Base-by-base conservation (phyloP, 2,113 vertebrate genomes). In the Colistium nudipinnis region DNA sequence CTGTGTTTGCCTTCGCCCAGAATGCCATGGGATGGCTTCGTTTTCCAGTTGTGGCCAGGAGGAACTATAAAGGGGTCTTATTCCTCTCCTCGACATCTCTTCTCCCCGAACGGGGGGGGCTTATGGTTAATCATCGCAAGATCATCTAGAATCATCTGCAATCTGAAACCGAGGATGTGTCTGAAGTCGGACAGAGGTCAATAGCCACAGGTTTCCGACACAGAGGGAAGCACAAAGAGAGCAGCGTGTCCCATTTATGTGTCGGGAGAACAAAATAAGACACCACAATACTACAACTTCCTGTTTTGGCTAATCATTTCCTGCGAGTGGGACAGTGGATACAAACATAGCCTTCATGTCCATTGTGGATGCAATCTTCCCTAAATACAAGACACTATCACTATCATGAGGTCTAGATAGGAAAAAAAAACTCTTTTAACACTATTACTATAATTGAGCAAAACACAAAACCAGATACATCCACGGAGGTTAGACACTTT, bases 271-370 rank as follows among this genome's bases (percentile, higher is more conserved):
- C 17, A 19, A 47, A 77, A 68, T 20, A 70, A 65, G 33, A 49
- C 35, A 36, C 17, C 38, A 76, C 74, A 83, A 87, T 87, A 86
- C 88, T 89, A 89, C 81, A 72, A 82, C 87, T 87, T 89, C 84
- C 87, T 76, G 69, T 79, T 78, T 61, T 20, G 70, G 62, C 57
- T 79, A 76, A 84, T 82, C 4, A 65, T 62, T 87, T 88, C 84
- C 86, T 85, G 78, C 73, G 70, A 74, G 69, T 12, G 2, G 16
- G 56, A 38, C 38, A 65, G 48, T 71, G 47, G 74, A 60, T 49
- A 68, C 67, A 80, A 81, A 85, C 78, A 77, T 49, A n/a, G 63
- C 38, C 9, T 43, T 72, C 81, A 54, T 62, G 68, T 54, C 20
- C 61, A 55, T 47, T n/a, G 24, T 33, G 35, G 61, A 79, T 41